Conservation (phyloP, 2,797 vertebrate genomes). For the Hylomyscus alleni region DNA sequence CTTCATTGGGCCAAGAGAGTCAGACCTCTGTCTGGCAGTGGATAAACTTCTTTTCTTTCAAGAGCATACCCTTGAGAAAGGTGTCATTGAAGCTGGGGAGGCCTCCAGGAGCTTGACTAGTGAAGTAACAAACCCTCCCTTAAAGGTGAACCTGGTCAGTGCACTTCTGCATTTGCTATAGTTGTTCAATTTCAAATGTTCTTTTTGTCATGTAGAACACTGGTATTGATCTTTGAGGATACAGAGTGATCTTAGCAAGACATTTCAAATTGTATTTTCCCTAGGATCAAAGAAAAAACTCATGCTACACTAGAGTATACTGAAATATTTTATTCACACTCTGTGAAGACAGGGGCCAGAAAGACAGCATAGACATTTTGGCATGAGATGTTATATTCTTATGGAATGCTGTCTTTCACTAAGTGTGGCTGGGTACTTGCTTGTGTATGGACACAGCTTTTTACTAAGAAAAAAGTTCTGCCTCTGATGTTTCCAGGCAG, state of each 20-base stretch:
- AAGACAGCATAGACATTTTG: not conserved
- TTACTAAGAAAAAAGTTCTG: slow-evolving; percentile 37
- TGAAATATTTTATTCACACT: slow-evolving; percentile 16
- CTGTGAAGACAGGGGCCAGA: slow-evolving; percentile 6
- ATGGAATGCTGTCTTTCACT: slow-evolving; percentile 16
- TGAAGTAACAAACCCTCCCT: not conserved
- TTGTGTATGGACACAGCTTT: not conserved
- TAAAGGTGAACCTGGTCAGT: not conserved
- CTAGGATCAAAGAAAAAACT: slow-evolving; percentile 46
- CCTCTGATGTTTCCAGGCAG: not conserved
- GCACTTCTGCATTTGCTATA: not conserved
- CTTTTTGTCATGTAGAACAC: slow-evolving; percentile 16
- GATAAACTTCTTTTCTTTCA: not conserved
- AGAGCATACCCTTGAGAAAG: not conserved
- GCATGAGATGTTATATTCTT: slow-evolving; percentile 17
- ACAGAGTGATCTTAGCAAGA: slow-evolving; percentile 40
- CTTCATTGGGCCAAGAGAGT: not conserved
- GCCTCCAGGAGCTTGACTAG: not conserved
- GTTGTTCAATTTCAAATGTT: slow-evolving; percentile 54
- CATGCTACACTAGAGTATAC: not conserved
- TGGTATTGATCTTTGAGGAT: not conserved
- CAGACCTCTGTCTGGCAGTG: not conserved
- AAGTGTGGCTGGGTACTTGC: not conserved
- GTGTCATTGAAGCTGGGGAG: not conserved
- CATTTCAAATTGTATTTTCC: slow-evolving; percentile 32